Conservation (phyloP, 2,888 invertebrate genomes). For the Lamellibrachia satsuma region DNA sequence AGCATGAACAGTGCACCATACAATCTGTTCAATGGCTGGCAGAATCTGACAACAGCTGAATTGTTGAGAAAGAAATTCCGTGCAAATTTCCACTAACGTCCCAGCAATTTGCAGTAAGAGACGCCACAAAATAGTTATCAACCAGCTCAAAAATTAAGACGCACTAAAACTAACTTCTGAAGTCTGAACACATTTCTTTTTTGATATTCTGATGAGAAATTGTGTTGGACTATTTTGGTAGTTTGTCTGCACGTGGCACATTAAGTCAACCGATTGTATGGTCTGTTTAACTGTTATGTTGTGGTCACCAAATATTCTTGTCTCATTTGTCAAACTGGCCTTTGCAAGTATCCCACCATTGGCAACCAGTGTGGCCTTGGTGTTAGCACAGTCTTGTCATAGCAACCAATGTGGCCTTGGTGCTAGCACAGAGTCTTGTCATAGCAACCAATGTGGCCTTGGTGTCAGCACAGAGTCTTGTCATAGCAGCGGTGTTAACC, state of each 20-base stretch:
- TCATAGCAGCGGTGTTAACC: neutral
- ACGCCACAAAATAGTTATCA: neutral
- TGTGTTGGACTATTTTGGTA: neutral
- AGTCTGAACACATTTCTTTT: neutral
- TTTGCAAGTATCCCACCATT: neutral
- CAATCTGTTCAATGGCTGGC: too few species aligned
- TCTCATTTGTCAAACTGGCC: neutral
- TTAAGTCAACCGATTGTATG: neutral
- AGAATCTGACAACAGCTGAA: too few species aligned
- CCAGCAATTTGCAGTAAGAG: neutral
- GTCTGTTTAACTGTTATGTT: neutral
- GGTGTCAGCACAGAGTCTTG: neutral
- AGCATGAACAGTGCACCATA: too few species aligned
- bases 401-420: neutral
- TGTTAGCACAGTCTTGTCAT: neutral
- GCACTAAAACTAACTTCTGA: neutral
- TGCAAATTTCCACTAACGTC: too few species aligned
- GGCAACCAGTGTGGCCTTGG: neutral
- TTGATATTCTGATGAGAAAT: neutral
- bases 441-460: neutral
- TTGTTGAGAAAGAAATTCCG: too few species aligned
- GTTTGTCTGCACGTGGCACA: neutral
- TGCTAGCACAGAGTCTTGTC: neutral
- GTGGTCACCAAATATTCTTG: neutral
- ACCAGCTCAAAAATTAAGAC: neutral